These are phyloP conservation scores for Metallyticus violacea DNA, from an alignment of 2,888 invertebrate genomes.

Conservation along the genomic window DNA sequence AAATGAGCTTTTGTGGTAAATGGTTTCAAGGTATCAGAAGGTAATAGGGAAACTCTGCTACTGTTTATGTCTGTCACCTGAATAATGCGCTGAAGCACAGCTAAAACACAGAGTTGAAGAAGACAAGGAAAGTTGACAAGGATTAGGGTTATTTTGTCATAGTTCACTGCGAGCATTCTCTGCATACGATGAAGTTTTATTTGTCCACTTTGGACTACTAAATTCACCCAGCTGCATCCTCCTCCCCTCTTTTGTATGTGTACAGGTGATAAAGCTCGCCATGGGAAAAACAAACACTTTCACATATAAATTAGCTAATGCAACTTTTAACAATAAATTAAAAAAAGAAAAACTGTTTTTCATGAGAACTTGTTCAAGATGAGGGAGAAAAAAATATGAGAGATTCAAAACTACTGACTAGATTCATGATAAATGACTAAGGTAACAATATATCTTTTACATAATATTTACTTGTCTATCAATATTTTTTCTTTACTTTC, in stretches of 20 bases:
- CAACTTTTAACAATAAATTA: constrained; percentile 20
- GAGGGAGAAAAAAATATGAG: constrained; percentile 12
- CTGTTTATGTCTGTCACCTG: not conserved
- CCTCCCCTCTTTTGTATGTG: constrained; percentile 17
- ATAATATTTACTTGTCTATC: constrained; percentile 27
- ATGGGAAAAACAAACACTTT: constrained; percentile 2
- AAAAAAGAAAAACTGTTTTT: constrained; percentile 2
- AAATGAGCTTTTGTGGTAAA: not conserved
- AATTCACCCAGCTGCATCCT: constrained; percentile 41
- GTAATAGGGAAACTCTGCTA: not conserved
- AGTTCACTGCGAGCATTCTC: constrained; percentile 21
- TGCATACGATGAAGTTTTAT: constrained; percentile 21
- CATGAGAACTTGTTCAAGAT: constrained; percentile 19
- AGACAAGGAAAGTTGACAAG: not conserved
- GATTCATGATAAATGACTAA: constrained; percentile 46
- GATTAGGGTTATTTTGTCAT: not conserved
- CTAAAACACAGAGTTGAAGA: not conserved
- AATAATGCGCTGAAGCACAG: constrained; percentile 3
- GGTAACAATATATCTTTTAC: constrained; percentile 37
- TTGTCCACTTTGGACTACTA: constrained; percentile 52
- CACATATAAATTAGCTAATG: constrained; percentile 15
- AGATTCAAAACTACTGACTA: constrained; percentile 41
- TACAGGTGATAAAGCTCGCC: constrained; percentile 16
- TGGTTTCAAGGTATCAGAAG: not conserved
- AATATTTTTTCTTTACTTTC: constrained; percentile 25